Conservation (phyloP, 2,797 vertebrate species). For the Bovichtus variegatus region DNA sequence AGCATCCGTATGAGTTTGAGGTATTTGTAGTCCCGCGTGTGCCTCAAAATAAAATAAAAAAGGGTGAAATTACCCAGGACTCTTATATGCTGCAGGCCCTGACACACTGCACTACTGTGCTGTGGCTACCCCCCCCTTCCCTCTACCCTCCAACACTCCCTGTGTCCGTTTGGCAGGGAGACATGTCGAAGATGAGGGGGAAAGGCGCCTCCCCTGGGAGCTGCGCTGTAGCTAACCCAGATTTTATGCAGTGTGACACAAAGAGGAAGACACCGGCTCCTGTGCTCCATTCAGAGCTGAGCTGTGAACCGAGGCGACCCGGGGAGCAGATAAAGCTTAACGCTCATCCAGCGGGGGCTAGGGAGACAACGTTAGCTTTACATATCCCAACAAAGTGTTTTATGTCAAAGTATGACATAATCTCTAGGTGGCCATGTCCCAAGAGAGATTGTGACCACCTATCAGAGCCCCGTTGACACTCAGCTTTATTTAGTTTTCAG, state of each 20-base stretch:
- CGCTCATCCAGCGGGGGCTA: neutral
- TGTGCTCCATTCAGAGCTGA: slow-evolving; percentile 61
- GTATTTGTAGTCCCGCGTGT: slow-evolving; percentile 40
- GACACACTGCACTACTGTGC: slow-evolving; percentile 73
- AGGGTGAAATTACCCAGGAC: slow-evolving; percentile 45
- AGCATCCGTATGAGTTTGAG: slow-evolving; percentile 1
- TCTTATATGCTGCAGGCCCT: slow-evolving; percentile 55
- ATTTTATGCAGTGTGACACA: slow-evolving; percentile 77
- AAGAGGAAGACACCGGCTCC: slow-evolving; percentile 68
- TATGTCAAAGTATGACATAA: neutral
- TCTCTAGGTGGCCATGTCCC: no score
- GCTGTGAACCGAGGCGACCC: slow-evolving; percentile 50
- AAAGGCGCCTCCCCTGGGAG: slow-evolving; percentile 68
- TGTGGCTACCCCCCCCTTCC: neutral
- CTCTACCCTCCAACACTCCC: neutral
- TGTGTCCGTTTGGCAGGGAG: slow-evolving; percentile 69
- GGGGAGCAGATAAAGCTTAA: slow-evolving; percentile 37
- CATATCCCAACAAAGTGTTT: neutral
- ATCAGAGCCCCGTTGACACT: no score
- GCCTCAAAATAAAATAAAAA: slow-evolving; percentile 21
- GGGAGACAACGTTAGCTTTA: neutral
- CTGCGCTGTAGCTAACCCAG: slow-evolving; percentile 71
- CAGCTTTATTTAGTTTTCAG: no score
- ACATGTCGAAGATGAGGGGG: slow-evolving; percentile 72
- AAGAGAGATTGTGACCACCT: no score